These are phyloP conservation scores for Orientallactaga bullata DNA, from an alignment of 2,113 vertebrate genomes.

Conservation along the genomic window DNA sequence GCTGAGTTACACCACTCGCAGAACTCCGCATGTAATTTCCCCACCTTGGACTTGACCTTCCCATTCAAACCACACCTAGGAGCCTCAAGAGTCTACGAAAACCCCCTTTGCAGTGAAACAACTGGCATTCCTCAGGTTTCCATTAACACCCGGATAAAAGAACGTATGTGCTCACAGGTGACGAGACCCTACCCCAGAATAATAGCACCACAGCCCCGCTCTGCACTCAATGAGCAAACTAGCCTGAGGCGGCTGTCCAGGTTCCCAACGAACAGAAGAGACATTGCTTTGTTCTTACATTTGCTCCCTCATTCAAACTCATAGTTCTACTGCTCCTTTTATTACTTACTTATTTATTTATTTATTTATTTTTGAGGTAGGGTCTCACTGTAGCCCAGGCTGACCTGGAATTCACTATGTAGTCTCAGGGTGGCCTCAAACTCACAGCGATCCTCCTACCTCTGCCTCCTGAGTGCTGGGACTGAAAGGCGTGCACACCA, in stretches of 20 bases:
- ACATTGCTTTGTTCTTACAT: neutral
- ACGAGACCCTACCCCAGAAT: neutral
- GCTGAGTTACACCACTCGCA: neutral
- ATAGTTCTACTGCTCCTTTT: neutral
- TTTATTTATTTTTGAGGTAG: too few species aligned
- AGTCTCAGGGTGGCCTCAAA: too few species aligned
- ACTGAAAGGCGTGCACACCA: too few species aligned
- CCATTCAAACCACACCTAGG: neutral
- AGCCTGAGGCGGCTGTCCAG: too few species aligned
- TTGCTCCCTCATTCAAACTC: neutral
- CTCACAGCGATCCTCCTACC: too few species aligned
- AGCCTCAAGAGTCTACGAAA: neutral
- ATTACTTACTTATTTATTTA: too few species aligned
- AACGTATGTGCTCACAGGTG: neutral
- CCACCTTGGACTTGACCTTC: neutral
- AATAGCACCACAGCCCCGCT: neutral
- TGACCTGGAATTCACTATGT: too few species aligned
- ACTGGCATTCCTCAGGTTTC: neutral
- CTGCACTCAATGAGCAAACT: too few species aligned
- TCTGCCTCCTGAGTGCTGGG: too few species aligned
- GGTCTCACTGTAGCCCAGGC: too few species aligned
- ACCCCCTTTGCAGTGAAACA: neutral
- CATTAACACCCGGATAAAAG: neutral
- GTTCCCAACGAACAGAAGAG: neutral
- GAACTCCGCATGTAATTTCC: neutral